Percentiles rank a stretch among this genome's conserved stretches.
Evolutionary conservation across 2,113 vertebrate genomes (phyloP).

Genomic region (Mormyrus iriodes): DNA sequence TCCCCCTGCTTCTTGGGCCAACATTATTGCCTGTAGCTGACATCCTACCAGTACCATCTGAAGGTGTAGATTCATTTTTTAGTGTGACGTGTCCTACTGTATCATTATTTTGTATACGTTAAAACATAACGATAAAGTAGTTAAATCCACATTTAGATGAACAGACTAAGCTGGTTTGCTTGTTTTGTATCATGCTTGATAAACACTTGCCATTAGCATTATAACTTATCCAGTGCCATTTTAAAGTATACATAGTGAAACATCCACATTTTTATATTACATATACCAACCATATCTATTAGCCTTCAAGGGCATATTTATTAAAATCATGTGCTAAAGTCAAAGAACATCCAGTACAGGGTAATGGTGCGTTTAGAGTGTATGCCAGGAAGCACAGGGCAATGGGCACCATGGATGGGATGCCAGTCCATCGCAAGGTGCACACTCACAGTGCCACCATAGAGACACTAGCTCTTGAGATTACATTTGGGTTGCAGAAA

Average conservation of each 20-base stretch:
- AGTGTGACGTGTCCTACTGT: slow-evolving; percentile 48
- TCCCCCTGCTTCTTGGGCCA: slow-evolving; percentile 70
- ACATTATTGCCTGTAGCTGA: slow-evolving; percentile 66
- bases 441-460: not conserved
- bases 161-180: slow-evolving; percentile 22
- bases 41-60: slow-evolving; percentile 49
- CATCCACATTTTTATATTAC: not conserved
- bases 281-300: not conserved
- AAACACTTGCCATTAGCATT: slow-evolving; percentile 7
- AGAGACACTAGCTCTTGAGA: not conserved
- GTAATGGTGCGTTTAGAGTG: not conserved
- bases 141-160: not conserved
- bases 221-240: not conserved
- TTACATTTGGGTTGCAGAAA: not conserved
- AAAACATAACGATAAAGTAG: not conserved
- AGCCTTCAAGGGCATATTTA: not conserved
- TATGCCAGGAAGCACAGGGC: not conserved
- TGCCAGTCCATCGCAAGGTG: not conserved
- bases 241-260: not conserved
- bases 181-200: not conserved
- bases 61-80: slow-evolving; percentile 54
- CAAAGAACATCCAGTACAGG: not conserved
- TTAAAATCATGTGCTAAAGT: not conserved
- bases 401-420: not conserved
- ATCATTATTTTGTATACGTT: slow-evolving; percentile 40